Percentiles rank a stretch among this genome's conserved stretches.
Conservation (phyloP, 2,113 vertebrate genomes). For the Plectropomus leopardus region DNA sequence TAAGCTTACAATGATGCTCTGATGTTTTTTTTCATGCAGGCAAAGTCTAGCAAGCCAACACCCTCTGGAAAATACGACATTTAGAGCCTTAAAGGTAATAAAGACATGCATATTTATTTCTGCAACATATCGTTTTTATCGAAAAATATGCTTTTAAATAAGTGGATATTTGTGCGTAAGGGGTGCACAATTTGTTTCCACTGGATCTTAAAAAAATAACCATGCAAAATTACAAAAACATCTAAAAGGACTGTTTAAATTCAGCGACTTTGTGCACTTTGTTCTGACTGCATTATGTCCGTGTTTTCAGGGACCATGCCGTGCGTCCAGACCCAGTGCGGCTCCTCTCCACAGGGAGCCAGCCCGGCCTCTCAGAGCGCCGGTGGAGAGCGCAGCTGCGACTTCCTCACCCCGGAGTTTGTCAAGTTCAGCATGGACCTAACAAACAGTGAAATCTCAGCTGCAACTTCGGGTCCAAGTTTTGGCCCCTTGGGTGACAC, state of each 20-base stretch:
- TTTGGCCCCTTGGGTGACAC: conserved; percentile 93
- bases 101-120: too few relatives aligned
- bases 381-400: conserved; percentile 93
- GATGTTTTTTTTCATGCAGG: conserved; percentile 3
- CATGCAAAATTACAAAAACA: not conserved
- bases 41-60: not conserved
- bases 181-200: not conserved
- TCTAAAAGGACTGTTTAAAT: not conserved
- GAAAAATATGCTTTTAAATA: not conserved
- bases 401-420: conserved; percentile 98
- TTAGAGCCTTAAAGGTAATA: conserved; percentile 38
- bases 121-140: too few relatives aligned
- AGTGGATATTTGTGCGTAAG: not conserved
- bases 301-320: conserved; percentile 91
- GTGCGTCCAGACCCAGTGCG: conserved; percentile 98
- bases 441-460: conserved; percentile 93
- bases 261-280: not conserved
- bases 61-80: conserved; percentile 3
- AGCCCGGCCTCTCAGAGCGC: conserved; percentile 95
- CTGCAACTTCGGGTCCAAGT: conserved; percentile 90
- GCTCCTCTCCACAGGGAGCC: conserved; percentile 97
- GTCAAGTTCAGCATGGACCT: conserved; percentile 99
- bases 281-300: not conserved
- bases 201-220: not conserved
- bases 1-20: not conserved